Conservation (phyloP, 64 coral and sea anemone genomes). For the Actinia equina region DNA sequence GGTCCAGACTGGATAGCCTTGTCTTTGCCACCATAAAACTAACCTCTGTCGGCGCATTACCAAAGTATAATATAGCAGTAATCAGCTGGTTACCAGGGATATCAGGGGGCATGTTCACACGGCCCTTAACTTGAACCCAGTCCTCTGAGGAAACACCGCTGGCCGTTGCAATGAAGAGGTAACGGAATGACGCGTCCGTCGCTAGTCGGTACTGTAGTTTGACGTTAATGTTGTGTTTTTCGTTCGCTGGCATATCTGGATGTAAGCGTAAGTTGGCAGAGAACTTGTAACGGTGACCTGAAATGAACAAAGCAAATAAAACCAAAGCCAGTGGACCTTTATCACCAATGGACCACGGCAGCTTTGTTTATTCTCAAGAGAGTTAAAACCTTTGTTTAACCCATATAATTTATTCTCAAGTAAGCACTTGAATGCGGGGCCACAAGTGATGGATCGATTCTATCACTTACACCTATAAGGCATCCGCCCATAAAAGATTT, state of each 20-base stretch:
- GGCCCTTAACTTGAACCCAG: neutral
- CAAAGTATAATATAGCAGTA: conserved; percentile 1
- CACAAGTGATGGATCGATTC: too few relatives aligned
- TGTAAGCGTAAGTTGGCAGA: neutral
- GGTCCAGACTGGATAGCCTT: neutral
- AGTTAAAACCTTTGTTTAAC: too few relatives aligned
- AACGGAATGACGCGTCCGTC: neutral
- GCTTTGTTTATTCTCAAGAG: too few relatives aligned
- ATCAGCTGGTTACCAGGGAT: neutral
- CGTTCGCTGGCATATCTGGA: neutral
- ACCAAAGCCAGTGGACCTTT: neutral
- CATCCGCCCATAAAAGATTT: too few relatives aligned
- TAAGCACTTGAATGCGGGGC: too few relatives aligned
- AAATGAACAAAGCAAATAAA: too few relatives aligned
- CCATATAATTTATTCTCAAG: too few relatives aligned
- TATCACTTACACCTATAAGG: too few relatives aligned
- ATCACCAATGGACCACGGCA: too few relatives aligned
- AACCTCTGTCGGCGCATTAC: neutral
- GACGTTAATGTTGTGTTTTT: neutral
- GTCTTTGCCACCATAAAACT: neutral
- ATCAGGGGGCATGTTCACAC: neutral
- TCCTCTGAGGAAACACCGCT: neutral
- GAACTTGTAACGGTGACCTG: neutral
- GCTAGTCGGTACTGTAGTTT: neutral
- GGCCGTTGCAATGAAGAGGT: neutral